Base-by-base conservation (phyloP, 2,113 vertebrate genomes). In the Sinocyclocheilus rhinocerous region DNA sequence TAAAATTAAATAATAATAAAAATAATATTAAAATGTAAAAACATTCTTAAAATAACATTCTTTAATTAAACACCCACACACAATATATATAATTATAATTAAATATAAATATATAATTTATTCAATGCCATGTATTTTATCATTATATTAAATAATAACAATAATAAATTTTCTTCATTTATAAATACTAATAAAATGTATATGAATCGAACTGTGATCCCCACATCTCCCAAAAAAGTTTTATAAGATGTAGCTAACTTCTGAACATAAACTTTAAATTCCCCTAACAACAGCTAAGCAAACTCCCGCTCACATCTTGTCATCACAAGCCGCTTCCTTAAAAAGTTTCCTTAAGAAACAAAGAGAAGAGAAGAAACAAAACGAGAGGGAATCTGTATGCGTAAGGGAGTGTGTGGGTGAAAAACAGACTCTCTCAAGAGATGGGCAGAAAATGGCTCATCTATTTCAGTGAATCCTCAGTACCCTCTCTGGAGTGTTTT, bases 391-490 rank as follows among this genome's bases (percentile, higher is more conserved):
- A 59, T 73, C 13, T 80, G 48, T 69, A 39, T 20, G 42, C 52
- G 4, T 8, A 55, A 52, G n/a, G n/a, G 18, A 26, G 26, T 36
- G 24, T 83, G 45, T 36, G 42, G 13, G 65, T 36, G 65, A 50
- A 33, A 50, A 70, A 20, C 36, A 83, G 65, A 69, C 42, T 70
- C 39, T 50, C 61, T 76, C 73, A 70, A 15, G 65, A 83, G 81
- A 83, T 29, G 33, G 20, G 36, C 57, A 80, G 73, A 61, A 88
- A 86, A 88, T 75, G 45, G 81, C 81, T 76, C 69, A 61, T 89
- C 88, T 89, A 89, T 89, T 89, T 81, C 65, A 24, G 82, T 84
- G 59, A 42, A 59, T 81, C 85, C 85, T 84, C 77, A 84, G 69
- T 81, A 83, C 22, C 69, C 82, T 76, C 81, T 86, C 82, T 79